These are phyloP conservation scores for Microtus richardsoni DNA, from an alignment of 2,113 vertebrate genomes.

Conservation along the genomic window DNA sequence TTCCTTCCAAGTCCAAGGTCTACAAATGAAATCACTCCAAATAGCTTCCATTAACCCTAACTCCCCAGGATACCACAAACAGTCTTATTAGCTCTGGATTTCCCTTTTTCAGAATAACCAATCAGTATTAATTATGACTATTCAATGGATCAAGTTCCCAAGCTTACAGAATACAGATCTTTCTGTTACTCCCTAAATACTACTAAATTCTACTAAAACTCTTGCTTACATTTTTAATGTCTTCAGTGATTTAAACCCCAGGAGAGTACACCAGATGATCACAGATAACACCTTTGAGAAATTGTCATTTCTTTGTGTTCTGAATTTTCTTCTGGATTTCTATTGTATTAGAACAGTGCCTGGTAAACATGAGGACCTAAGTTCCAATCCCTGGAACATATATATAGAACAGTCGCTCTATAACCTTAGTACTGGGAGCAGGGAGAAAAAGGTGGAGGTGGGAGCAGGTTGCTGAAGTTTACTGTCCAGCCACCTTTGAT, in stretches of 20 bases:
- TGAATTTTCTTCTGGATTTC: background rate
- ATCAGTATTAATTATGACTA: background rate
- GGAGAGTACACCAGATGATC: background rate
- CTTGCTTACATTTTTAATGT: background rate
- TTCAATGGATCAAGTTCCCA: background rate
- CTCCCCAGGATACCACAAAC: background rate
- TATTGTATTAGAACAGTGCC: background rate
- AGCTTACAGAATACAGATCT: background rate
- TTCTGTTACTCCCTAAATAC: background rate
- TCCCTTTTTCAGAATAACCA: background rate
- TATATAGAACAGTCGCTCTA: background rate
- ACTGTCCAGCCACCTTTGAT: background rate
- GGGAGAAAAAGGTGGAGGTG: background rate
- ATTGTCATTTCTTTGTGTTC: background rate
- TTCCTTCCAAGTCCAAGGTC: constrained; percentile 65
- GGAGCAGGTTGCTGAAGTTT: background rate
- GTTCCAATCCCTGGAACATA: background rate
- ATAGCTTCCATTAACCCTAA: constrained; percentile 44
- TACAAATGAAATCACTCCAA: constrained; percentile 61
- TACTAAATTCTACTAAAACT: background rate
- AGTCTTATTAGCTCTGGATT: background rate
- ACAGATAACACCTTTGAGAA: background rate
- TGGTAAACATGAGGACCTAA: background rate
- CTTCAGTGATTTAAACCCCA: background rate
- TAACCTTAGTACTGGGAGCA: background rate